These are phyloP conservation scores for Bujurquina vittata DNA, from an alignment of 2,113 vertebrate genomes.

Conservation along the genomic window DNA sequence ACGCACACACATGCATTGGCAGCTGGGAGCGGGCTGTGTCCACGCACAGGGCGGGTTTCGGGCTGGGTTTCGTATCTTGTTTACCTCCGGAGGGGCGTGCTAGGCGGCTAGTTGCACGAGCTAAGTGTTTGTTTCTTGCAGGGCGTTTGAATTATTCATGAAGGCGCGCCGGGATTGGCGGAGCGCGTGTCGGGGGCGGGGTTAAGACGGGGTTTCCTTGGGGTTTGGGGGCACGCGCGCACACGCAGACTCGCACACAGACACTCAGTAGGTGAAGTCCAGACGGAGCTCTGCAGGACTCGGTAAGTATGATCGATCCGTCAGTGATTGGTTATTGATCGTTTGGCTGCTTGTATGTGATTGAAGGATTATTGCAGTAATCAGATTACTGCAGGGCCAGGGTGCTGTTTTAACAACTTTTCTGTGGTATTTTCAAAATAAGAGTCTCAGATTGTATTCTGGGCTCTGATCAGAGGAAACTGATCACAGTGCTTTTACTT, in stretches of 20 bases:
- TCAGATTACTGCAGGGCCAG: rapidly evolving
- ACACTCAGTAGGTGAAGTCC: not conserved
- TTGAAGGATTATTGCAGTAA: not conserved
- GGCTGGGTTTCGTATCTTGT: not conserved
- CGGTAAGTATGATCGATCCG: not conserved
- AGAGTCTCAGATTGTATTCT: rapidly evolving
- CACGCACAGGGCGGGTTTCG: not conserved
- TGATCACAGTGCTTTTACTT: not conserved
- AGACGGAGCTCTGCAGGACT: not conserved
- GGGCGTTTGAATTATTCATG: conserved; percentile 46
- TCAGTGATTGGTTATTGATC: not conserved
- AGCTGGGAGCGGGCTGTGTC: not conserved
- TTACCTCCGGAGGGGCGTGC: conserved; percentile 15
- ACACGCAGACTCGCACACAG: not conserved
- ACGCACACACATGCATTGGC: not conserved
- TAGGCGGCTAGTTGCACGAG: conserved; percentile 39
- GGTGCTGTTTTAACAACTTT: not conserved
- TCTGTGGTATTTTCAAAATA: not conserved
- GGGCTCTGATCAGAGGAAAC: not conserved
- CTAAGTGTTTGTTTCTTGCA: conserved; percentile 50
- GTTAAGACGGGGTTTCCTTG: not conserved
- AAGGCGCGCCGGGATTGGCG: conserved; percentile 35
- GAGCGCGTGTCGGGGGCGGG: conserved; percentile 21
- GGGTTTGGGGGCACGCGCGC: not conserved
- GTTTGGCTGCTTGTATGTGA: not conserved